Base-by-base conservation (phyloP, 1,140 invertebrate species). In the Drosophila kanapiae region DNA sequence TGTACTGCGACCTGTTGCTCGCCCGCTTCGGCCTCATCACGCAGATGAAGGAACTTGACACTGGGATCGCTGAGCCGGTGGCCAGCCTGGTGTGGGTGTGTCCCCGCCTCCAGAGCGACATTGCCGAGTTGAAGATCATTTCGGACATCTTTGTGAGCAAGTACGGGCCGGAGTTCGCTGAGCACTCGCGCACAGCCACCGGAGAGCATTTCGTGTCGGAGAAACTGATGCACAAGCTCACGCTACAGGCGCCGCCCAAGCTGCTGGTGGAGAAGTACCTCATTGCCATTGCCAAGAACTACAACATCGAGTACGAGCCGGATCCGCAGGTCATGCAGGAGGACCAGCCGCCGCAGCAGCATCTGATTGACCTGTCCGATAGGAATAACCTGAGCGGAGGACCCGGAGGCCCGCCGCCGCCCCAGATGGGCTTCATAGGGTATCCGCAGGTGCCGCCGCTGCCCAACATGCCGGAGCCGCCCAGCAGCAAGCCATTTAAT, bases 1-100 rank as follows among this genome's bases (percentile, higher is more conserved):
- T 99, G 98, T 99, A 99, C 92, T 99, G 99, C 94, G 99, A 99
- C 94, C 93, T 99, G 23, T 93, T 99, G n/a, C 93, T 99, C 16
- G 98, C 99, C 4, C 95, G 99, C 92, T 99, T 99, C 94, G 99
- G 99, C 14, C 94, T 99, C 2, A 96, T 99, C 54, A 97, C 99
- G 78, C 98, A 99, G 94, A 98, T 99, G 96, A 99, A 99, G 95
- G 97, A 97, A 72, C 91, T 99, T 6, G 99, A 99, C 92, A 97
- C 98, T 72, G 98, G 98, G 6, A 94, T 99, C 31, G 96, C 97
- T 33, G 99, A 99, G 94, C 97, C 99, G 6, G 97, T 99, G 77
- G 98, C 98, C 4, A 99, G 96, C 82, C 94, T 99, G 11, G 96
- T 99, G 64, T 99, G 99, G 99, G 98, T 98, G 6, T 96, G 98